Evolutionary conservation across 2,888 invertebrate species (phyloP).

Genomic region (Calameuta pallipes): DNA sequence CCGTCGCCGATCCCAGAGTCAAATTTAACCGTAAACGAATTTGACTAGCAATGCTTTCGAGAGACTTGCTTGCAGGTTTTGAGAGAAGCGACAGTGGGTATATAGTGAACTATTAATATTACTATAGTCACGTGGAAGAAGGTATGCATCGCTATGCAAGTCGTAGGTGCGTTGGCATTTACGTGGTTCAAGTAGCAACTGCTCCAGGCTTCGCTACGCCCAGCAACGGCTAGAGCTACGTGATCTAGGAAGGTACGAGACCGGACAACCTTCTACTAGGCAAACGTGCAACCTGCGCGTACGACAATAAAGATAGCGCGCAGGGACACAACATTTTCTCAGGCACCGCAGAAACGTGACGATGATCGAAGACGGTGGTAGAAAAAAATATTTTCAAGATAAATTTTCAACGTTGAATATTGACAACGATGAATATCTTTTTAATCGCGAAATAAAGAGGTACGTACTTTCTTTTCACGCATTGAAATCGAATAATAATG

Average conservation of each 20-base stretch:
- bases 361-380: background rate
- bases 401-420: background rate
- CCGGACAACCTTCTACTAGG: background rate
- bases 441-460: background rate
- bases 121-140: background rate
- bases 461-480: background rate
- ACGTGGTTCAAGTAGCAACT: background rate
- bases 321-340: background rate
- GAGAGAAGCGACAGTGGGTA: background rate
- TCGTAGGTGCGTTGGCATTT: background rate
- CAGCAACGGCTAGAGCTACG: background rate
- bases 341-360: background rate
- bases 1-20: background rate
- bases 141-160: background rate
- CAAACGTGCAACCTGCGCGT: background rate
- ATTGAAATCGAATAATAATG: background rate
- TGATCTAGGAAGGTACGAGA: background rate
- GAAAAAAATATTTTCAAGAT: background rate
- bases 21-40: background rate
- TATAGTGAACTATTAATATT: background rate
- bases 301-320: background rate
- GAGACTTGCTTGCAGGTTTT: background rate
- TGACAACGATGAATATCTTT: background rate
- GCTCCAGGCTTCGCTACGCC: background rate
- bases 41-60: background rate